phyloP scores from a whole-genome alignment of 2,113 vertebrate genomes.

The Murina feae region DNA sequence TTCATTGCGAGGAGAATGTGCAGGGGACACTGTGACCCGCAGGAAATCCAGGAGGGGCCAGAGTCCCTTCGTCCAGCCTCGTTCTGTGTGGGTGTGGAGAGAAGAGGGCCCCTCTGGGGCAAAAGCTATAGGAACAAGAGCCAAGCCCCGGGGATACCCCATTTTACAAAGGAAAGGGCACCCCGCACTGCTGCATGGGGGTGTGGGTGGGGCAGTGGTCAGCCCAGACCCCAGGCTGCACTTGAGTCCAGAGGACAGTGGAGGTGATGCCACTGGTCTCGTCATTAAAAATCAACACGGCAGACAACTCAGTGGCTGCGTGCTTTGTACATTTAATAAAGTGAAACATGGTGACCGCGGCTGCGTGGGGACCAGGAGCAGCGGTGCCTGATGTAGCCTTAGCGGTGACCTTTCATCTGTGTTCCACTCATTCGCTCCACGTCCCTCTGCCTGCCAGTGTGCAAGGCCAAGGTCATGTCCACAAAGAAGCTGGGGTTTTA shows the following conservation, averaged over 20 bases:
- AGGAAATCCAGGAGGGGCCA: background rate
- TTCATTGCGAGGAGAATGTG: background rate
- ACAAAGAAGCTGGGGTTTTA: slow-evolving; percentile 48
- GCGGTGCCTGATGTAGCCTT: background rate
- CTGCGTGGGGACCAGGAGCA: background rate
- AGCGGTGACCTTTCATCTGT: background rate
- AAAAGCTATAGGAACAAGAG: background rate
- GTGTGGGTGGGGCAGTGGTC: background rate
- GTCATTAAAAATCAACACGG: background rate
- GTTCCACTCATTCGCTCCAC: background rate
- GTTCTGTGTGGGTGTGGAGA: background rate
- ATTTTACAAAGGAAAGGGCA: background rate
- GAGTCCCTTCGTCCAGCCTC: background rate
- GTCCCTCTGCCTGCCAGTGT: background rate
- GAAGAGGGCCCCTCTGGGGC: background rate
- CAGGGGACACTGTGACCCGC: background rate
- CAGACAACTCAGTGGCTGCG: no score
- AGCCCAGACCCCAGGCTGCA: no score
- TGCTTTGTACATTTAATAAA: background rate
- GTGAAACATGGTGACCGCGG: background rate
- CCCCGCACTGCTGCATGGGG: accelerated
- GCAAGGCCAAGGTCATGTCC: slow-evolving; percentile 27
- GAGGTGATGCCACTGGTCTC: background rate
- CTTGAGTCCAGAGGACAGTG: background rate
- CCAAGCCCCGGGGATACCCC: background rate